Conservation (phyloP, 2,113 vertebrate species). For the Abramis brama region DNA sequence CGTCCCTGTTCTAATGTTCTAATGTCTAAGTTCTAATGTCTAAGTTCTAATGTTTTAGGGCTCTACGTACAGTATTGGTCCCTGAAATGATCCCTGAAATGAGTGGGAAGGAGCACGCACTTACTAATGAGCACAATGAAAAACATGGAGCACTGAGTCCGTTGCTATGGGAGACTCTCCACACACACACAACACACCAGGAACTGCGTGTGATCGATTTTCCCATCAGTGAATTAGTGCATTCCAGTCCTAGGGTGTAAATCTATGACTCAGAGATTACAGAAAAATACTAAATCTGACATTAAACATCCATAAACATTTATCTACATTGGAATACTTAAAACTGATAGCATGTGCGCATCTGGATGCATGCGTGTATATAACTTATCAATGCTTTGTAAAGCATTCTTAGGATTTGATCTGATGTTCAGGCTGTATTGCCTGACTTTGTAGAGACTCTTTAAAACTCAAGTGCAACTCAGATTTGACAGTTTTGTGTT, state of each 20-base stretch:
- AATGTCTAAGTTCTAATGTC: background rate
- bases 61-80: background rate
- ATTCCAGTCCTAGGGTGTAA: conserved; percentile 19
- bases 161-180: conserved; percentile 19
- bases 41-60: background rate
- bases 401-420: background rate
- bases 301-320: background rate
- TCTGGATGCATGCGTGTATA: background rate
- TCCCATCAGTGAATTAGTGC: background rate
- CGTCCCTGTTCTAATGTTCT: background rate
- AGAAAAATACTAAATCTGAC: background rate
- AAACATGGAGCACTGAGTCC: background rate
- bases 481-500: too few species aligned
- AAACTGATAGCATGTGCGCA: background rate
- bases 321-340: background rate
- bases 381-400: background rate
- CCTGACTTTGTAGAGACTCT: background rate
- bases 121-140: conserved; percentile 11
- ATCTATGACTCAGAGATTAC: conserved; percentile 3
- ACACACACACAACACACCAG: conserved; percentile 22
- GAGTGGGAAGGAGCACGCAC: background rate
- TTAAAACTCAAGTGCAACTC: background rate
- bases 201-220: conserved; percentile 4
- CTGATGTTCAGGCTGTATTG: background rate
- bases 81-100: background rate